These are phyloP conservation scores for Paramuricea clavata DNA, from an alignment of 92 coral and sea anemone genomes.

Conservation along the genomic window DNA sequence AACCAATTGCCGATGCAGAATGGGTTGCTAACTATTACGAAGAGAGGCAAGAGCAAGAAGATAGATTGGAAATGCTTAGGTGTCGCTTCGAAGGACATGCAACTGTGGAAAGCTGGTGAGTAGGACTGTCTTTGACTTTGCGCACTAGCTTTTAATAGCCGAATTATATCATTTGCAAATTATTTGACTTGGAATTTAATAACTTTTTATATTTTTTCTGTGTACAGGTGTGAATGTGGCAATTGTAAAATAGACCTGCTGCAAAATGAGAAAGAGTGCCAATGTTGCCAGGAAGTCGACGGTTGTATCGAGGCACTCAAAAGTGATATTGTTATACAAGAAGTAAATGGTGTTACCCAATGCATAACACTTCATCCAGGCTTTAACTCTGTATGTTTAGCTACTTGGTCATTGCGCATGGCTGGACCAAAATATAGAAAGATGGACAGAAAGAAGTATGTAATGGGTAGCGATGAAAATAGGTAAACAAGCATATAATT, in stretches of 20 bases:
- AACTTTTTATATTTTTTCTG: background rate
- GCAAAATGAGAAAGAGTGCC: conserved; percentile 16
- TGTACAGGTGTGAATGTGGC: background rate
- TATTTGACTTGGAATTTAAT: too few relatives aligned
- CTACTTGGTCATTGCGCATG: conserved; percentile 1
- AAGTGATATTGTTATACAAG: background rate
- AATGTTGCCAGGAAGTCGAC: conserved; percentile 36
- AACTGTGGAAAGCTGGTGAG: conserved; percentile 5
- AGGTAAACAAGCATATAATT: background rate
- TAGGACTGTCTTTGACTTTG: background rate
- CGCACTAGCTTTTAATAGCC: background rate
- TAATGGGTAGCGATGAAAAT: background rate
- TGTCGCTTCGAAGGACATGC: background rate
- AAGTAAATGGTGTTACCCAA: background rate
- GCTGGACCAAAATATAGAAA: conserved; percentile 3
- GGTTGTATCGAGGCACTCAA: background rate
- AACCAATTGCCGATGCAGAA: conserved; percentile 15
- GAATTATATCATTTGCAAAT: too few relatives aligned
- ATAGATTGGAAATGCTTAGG: background rate
- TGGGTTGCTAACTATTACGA: conserved; percentile 2
- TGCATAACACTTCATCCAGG: background rate
- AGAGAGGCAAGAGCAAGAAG: background rate
- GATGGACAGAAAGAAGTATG: background rate
- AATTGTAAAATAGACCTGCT: conserved; percentile 1
- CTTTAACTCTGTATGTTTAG: background rate